A percentile compares a stretch with the other conserved stretches of the same genome.
Conservation (phyloP, 2,888 invertebrate genomes). For the Trichogramma dendrolimi region DNA sequence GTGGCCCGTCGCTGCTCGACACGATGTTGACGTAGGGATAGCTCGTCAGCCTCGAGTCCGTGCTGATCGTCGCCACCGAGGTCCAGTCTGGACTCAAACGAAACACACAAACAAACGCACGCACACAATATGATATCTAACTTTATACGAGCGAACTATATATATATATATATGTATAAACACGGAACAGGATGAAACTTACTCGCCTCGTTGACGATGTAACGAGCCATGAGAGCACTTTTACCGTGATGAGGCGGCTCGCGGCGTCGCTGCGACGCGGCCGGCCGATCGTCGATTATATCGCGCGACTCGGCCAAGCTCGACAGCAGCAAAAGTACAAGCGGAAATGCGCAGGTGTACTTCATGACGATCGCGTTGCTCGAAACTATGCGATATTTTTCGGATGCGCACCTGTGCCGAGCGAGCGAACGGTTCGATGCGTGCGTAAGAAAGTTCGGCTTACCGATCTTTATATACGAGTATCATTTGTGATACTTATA, state of each 20-base stretch:
- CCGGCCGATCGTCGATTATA: neutral
- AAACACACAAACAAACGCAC: neutral
- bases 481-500: too few relatives aligned
- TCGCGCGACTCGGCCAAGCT: neutral
- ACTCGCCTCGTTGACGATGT: slow-evolving; percentile 66
- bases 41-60: slow-evolving; percentile 56
- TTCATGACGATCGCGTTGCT: neutral
- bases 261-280: slow-evolving; percentile 4
- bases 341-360: neutral
- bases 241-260: slow-evolving; percentile 60
- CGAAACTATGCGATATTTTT: neutral
- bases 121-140: neutral
- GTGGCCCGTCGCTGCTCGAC: slow-evolving; percentile 66
- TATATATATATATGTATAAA: neutral
- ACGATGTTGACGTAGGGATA: slow-evolving; percentile 67
- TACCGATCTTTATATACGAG: too few relatives aligned
- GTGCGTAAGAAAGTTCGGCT: too few relatives aligned
- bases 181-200: slow-evolving; percentile 31
- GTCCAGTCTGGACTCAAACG: slow-evolving; percentile 60
- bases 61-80: slow-evolving; percentile 64
- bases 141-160: neutral
- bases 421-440: too few relatives aligned
- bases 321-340: neutral
- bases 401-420: neutral
- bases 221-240: slow-evolving; percentile 65